Percentiles rank a stretch among this genome's conserved stretches.
Conservation (phyloP, 2,888 invertebrate genomes). For the Nymphalis urticae region DNA sequence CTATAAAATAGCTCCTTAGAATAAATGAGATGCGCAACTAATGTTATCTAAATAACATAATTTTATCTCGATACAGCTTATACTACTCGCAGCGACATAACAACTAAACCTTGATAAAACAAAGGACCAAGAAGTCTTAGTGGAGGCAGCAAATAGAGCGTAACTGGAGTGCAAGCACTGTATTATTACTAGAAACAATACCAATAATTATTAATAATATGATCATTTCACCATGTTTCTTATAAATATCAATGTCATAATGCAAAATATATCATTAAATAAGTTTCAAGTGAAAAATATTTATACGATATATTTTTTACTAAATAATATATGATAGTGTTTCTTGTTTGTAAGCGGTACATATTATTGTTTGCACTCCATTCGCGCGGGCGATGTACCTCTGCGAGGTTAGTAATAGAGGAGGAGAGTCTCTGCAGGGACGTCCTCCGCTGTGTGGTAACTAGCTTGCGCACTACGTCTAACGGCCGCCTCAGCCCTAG, state of each 20-base stretch:
- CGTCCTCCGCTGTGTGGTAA: slow-evolving; percentile 73
- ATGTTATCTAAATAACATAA: slow-evolving; percentile 39
- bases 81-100: slow-evolving; percentile 39
- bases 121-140: slow-evolving; percentile 58
- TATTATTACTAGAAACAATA: slow-evolving; percentile 14
- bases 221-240: background rate
- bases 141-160: slow-evolving; percentile 55
- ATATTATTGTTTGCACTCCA: slow-evolving; percentile 31
- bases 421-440: slow-evolving; percentile 75
- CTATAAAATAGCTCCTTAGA: slow-evolving; percentile 15
- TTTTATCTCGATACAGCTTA: slow-evolving; percentile 40
- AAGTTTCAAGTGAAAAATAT: no score
- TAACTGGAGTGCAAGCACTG: slow-evolving; percentile 67
- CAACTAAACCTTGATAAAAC: slow-evolving; percentile 50
- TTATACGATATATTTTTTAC: no score
- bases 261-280: no score
- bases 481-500: slow-evolving; percentile 72
- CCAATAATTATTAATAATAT: no score
- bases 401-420: slow-evolving; percentile 77
- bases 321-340: no score
- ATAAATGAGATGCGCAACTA: slow-evolving; percentile 25
- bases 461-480: slow-evolving; percentile 78
- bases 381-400: slow-evolving; percentile 64
- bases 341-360: no score
- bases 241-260: background rate